Percentiles rank a stretch among this genome's conserved stretches.
phyloP scores from a whole-genome alignment of 2,797 vertebrate genomes.

The Micropoecilia bifurca region DNA sequence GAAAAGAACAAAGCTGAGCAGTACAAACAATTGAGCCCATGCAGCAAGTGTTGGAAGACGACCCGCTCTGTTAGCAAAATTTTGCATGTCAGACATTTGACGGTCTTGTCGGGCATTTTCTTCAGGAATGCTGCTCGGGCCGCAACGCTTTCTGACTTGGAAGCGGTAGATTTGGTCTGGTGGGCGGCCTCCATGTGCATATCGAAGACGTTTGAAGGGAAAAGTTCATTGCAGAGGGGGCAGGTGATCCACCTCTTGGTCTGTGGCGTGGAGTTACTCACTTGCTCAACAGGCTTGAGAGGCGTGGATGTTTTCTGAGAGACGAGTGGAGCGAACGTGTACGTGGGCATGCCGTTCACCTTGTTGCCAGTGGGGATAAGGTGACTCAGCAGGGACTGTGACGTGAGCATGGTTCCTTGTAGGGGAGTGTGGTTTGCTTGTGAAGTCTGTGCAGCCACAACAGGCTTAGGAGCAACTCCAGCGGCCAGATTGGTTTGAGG shows the following conservation, averaged over 20 bases:
- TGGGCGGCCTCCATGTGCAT: constrained; percentile 93
- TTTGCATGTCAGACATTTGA: constrained; percentile 91
- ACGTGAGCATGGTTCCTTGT: constrained; percentile 86
- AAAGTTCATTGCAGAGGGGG: constrained; percentile 94
- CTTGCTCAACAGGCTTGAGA: constrained; percentile 76
- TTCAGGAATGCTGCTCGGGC: constrained; percentile 90
- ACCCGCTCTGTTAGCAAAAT: constrained; percentile 88
- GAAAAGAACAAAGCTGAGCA: constrained; percentile 92
- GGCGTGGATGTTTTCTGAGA: constrained; percentile 78
- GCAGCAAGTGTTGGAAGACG: constrained; percentile 91
- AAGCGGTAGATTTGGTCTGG: constrained; percentile 79
- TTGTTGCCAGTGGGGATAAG: constrained; percentile 94
- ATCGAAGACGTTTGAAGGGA: constrained; percentile 94
- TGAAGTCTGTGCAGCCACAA: constrained; percentile 75
- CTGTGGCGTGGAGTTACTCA: constrained; percentile 73
- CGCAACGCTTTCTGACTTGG: constrained; percentile 83
- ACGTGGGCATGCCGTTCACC: constrained; percentile 94
- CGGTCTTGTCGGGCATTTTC: constrained; percentile 92
- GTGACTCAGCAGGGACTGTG: constrained; percentile 90
- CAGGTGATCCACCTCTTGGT: constrained; percentile 98
- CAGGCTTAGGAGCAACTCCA: constrained; percentile 76
- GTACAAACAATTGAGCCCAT: constrained; percentile 93
- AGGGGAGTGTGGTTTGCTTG: constrained; percentile 81
- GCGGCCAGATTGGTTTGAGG: constrained; percentile 75
- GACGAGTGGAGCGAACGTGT: constrained; percentile 89